Conservation (phyloP, 2,797 vertebrate genomes). For the Furcifer pardalis region DNA sequence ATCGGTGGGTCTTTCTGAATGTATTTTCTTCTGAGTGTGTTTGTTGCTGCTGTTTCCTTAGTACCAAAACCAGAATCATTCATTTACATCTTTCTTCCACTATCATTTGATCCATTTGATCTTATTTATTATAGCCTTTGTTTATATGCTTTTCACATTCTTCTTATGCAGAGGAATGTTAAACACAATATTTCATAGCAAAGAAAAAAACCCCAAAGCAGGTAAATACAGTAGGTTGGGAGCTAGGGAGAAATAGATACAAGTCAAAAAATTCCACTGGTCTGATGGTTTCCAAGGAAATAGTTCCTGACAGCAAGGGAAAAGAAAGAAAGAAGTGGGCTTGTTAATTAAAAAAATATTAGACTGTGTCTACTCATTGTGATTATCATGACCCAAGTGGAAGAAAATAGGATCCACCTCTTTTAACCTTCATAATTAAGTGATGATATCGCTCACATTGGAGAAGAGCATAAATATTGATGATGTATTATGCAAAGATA, state of each 20-base stretch:
- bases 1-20: too few relatives aligned
- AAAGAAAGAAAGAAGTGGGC: not conserved
- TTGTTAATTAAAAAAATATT: conserved; percentile 2
- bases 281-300: conserved; percentile 36
- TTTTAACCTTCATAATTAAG: not conserved
- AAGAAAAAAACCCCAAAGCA: not conserved
- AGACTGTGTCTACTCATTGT: not conserved
- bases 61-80: not conserved
- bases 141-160: not conserved
- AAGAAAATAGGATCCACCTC: not conserved
- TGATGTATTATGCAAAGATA: not conserved
- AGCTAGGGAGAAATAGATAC: not conserved
- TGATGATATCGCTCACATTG: not conserved
- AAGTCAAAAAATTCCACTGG: not conserved
- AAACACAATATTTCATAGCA: not conserved
- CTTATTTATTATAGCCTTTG: not conserved
- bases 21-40: too few relatives aligned
- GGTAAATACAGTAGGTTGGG: not conserved
- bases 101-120: not conserved
- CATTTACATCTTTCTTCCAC: not conserved
- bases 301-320: not conserved
- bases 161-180: not conserved
- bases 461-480: not conserved
- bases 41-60: too few relatives aligned
- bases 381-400: not conserved